phyloP scores from a whole-genome alignment of 1,140 invertebrate genomes.

The Alviniconcha marisindica region DNA sequence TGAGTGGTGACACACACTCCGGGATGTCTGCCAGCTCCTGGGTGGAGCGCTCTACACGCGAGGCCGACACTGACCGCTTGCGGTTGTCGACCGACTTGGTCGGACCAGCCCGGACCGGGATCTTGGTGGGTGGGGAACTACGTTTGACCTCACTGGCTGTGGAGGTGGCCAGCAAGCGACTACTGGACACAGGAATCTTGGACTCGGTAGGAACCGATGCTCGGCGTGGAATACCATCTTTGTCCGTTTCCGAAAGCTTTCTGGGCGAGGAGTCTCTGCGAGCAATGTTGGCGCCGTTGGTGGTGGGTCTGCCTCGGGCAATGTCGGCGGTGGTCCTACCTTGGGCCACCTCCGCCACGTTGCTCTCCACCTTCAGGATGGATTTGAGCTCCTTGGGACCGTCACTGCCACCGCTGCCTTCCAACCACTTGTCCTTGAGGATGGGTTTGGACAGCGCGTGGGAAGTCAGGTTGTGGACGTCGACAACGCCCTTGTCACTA shows the following conservation, averaged over 20 bases:
- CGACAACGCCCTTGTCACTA: constrained; percentile 35
- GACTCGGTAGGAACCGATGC: not conserved
- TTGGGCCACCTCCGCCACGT: not conserved
- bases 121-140: constrained; percentile 27
- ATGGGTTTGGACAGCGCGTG: constrained; percentile 40
- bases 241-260: not conserved
- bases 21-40: constrained; percentile 39
- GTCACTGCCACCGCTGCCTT: not conserved
- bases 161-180: constrained; percentile 28
- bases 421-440: constrained; percentile 48
- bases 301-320: constrained; percentile 32
- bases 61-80: constrained; percentile 58
- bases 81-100: constrained; percentile 21
- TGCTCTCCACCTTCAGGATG: constrained; percentile 40
- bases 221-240: not conserved
- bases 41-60: constrained; percentile 46
- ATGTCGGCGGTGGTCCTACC: constrained; percentile 4
- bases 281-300: constrained; percentile 24
- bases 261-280: not conserved
- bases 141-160: constrained; percentile 29
- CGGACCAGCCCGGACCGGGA: constrained; percentile 23
- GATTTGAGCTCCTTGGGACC: constrained; percentile 42
- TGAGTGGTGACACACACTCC: constrained; percentile 49
- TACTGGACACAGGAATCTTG: constrained; percentile 14
- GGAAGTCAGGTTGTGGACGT: constrained; percentile 11